These are phyloP conservation scores for Fopius arisanus DNA, from an alignment of 1,140 invertebrate genomes.

Conservation along the genomic window DNA sequence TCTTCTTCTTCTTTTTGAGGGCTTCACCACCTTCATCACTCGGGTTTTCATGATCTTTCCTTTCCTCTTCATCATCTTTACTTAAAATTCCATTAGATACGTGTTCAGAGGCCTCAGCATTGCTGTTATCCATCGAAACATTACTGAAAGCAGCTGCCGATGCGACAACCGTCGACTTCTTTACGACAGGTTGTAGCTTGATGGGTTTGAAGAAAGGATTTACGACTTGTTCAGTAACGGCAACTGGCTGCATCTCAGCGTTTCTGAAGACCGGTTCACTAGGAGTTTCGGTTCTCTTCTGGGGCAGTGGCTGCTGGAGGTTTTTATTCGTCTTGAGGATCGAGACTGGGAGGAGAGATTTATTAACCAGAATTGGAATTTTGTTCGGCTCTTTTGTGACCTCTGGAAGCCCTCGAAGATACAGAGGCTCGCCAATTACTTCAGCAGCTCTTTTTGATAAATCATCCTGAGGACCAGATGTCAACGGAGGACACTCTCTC, in stretches of 20 bases:
- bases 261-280: constrained; percentile 45
- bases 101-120: background rate
- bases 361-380: constrained; percentile 48
- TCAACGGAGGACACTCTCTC: too few species aligned
- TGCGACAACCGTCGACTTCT: constrained; percentile 36
- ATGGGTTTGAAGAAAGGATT: constrained; percentile 46
- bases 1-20: too few species aligned
- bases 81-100: background rate
- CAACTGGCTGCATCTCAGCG: constrained; percentile 50
- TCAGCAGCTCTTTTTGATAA: background rate
- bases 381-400: constrained; percentile 47
- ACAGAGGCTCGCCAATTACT: constrained; percentile 26
- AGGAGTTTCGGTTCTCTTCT: constrained; percentile 15
- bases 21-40: too few species aligned
- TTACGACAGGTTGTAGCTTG: constrained; percentile 35
- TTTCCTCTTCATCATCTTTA: background rate
- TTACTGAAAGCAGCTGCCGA: constrained; percentile 34
- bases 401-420: constrained; percentile 46
- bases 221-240: constrained; percentile 3
- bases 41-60: too few species aligned
- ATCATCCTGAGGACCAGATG: too few species aligned
- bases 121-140: constrained; percentile 27
- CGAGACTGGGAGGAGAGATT: constrained; percentile 42
- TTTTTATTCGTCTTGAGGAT: constrained; percentile 49
- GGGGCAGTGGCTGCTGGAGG: constrained; percentile 39